Evolutionary conservation across 2,797 vertebrate species (phyloP).

Genomic region (Crax fasciolata): DNA sequence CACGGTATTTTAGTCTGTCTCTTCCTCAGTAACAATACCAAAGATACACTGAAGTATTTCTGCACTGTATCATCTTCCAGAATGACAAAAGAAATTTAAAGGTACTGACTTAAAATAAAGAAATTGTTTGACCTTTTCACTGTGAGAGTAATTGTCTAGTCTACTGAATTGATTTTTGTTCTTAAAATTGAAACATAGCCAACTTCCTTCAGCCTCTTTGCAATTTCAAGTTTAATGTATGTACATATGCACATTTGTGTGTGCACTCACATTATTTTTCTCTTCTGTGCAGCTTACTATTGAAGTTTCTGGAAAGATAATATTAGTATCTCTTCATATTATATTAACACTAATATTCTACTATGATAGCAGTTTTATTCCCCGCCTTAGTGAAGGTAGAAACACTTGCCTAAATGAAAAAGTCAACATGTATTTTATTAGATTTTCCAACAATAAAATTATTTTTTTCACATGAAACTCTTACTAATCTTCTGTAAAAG

Average conservation of each 20-base stretch:
- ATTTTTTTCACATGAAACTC: background rate
- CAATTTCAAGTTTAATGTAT: background rate
- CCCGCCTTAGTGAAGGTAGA: background rate
- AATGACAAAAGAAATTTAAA: background rate
- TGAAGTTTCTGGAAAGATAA: background rate
- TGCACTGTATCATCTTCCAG: background rate
- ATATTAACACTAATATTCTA: background rate
- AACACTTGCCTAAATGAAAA: background rate
- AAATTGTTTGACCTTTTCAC: background rate
- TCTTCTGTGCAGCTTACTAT: constrained; percentile 12
- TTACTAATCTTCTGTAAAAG: background rate
- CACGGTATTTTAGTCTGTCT: background rate
- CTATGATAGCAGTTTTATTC: constrained; percentile 11
- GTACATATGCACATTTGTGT: background rate
- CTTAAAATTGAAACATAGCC: constrained; percentile 3
- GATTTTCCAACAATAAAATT: background rate
- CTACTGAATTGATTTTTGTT: background rate
- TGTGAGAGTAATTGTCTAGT: background rate
- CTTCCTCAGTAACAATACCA: background rate
- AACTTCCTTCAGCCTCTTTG: background rate
- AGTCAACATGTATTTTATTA: background rate
- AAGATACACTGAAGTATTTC: background rate
- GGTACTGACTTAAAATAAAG: background rate
- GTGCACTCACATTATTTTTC: background rate
- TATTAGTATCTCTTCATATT: background rate